Percentiles rank a stretch among this genome's conserved stretches.
phyloP scores from a whole-genome alignment of 2,888 invertebrate genomes.

The Cheilosia urbana region DNA sequence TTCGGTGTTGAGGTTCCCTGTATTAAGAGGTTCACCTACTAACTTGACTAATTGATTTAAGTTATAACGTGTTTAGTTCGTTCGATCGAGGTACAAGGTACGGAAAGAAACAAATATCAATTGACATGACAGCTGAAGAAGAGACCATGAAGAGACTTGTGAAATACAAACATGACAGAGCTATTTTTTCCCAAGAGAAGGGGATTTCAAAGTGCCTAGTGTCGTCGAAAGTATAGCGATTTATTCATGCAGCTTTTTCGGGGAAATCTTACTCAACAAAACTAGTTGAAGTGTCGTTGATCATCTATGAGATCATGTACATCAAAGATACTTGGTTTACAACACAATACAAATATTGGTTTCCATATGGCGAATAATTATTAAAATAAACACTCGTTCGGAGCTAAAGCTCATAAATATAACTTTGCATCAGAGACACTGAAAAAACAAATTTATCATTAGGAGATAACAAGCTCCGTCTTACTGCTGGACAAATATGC shows the following conservation, averaged over 20 bases:
- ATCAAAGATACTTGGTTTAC: too few relatives aligned
- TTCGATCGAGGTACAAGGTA: background rate
- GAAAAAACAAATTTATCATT: too few relatives aligned
- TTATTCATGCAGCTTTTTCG: background rate
- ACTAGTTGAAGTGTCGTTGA: background rate
- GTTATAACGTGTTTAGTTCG: background rate
- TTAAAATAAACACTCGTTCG: too few relatives aligned
- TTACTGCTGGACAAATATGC: too few relatives aligned
- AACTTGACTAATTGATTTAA: background rate
- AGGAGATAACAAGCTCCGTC: too few relatives aligned
- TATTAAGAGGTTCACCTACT: background rate
- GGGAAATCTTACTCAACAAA: background rate
- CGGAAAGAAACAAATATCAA: background rate
- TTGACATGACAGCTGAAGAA: background rate
- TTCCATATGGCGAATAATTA: too few relatives aligned
- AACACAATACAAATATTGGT: too few relatives aligned
- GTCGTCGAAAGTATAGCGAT: background rate
- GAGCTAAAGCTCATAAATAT: too few relatives aligned
- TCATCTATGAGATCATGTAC: conserved; percentile 1
- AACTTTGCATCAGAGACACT: too few relatives aligned
- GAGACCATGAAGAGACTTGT: background rate
- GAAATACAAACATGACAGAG: background rate
- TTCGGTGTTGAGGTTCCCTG: background rate
- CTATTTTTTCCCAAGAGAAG: background rate
- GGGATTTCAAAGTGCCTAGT: background rate